Percentiles rank a stretch among this genome's conserved stretches.
phyloP scores from a whole-genome alignment of 2,888 invertebrate genomes.

The Yponomeuta sedellus region DNA sequence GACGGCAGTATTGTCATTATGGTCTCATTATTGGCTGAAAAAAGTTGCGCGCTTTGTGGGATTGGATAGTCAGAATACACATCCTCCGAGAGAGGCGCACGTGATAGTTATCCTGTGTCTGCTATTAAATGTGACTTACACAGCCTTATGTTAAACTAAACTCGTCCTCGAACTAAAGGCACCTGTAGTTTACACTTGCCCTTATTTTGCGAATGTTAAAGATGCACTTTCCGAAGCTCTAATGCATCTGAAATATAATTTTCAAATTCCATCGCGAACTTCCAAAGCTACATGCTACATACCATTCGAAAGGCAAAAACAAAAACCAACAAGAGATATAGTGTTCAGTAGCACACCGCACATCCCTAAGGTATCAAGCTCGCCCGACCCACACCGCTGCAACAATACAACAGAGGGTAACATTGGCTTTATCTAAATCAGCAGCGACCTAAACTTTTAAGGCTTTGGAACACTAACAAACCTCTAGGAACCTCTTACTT shows the following conservation, averaged over 20 bases:
- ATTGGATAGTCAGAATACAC: no score
- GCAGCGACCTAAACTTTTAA: no score
- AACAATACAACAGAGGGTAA: not conserved
- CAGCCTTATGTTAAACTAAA: no score
- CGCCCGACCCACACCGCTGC: slow-evolving; percentile 12
- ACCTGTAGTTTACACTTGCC: no score
- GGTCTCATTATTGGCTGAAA: not conserved
- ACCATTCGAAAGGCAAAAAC: not conserved
- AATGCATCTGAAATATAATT: not conserved
- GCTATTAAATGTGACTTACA: no score
- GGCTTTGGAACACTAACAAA: no score
- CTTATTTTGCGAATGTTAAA: not conserved
- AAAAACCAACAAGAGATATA: slow-evolving; percentile 1
- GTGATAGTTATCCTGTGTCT: no score
- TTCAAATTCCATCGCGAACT: not conserved
- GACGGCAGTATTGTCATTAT: not conserved
- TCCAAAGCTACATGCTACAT: not conserved
- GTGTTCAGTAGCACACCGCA: slow-evolving; percentile 4
- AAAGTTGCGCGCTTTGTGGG: no score
- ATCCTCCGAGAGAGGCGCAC: no score
- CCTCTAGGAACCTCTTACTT: no score
- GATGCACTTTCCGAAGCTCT: not conserved
- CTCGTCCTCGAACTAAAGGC: no score
- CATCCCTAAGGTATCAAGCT: slow-evolving; percentile 13
- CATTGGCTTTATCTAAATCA: not conserved